These are phyloP conservation scores for Elgaria multicarinata DNA, from an alignment of 2,113 vertebrate species.

Conservation along the genomic window DNA sequence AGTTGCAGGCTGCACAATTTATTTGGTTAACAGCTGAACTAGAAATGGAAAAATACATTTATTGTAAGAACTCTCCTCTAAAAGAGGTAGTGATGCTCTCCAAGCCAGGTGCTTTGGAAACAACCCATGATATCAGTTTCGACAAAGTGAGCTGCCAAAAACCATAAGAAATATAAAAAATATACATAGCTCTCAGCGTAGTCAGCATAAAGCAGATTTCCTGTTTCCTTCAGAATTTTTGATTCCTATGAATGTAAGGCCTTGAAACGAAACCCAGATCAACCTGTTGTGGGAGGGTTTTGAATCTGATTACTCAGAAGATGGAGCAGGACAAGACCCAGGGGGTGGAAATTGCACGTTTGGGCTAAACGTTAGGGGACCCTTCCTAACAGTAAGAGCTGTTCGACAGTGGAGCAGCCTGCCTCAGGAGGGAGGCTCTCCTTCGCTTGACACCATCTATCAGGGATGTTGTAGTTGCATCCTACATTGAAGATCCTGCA, in stretches of 20 bases:
- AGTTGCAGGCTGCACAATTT: neutral
- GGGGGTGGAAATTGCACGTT: no score
- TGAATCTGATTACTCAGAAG: neutral
- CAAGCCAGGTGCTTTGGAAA: constrained; percentile 23
- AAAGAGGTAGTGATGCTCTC: constrained; percentile 7
- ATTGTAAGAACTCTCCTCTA: neutral
- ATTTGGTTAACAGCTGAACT: no score
- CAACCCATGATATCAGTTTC: neutral
- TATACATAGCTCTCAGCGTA: neutral
- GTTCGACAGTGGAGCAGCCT: no score
- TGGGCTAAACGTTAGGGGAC: no score
- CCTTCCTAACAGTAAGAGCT: no score
- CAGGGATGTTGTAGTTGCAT: no score
- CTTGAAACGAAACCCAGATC: neutral
- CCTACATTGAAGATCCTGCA: no score
- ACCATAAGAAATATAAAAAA: constrained; percentile 5
- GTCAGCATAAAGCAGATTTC: neutral
- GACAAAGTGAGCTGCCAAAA: neutral
- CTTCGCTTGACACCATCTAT: no score
- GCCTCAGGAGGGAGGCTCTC: no score
- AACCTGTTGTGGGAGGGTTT: neutral
- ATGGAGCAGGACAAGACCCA: no score
- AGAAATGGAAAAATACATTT: no score
- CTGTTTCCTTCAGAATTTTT: neutral
- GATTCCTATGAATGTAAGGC: neutral